These are phyloP conservation scores for Ptyas mucosa DNA, from an alignment of 2,113 vertebrate species.

Conservation along the genomic window DNA sequence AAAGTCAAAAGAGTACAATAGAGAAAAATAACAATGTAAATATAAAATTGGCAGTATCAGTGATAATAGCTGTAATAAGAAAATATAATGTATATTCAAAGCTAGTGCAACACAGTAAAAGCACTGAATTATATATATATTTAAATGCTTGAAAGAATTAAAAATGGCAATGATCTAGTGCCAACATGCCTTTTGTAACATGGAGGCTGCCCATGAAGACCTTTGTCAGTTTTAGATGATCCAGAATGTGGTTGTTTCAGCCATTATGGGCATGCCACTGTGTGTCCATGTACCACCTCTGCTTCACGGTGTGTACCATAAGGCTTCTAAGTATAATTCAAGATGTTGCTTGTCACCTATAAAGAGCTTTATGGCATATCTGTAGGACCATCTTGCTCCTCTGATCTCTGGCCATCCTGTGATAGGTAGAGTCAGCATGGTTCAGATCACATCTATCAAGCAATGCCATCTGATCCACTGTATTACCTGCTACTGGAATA, in stretches of 20 bases:
- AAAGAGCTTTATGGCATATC: not conserved
- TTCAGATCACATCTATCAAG: not conserved
- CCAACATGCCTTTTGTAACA: not conserved
- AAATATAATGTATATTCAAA: not conserved
- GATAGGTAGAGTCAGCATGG: not conserved
- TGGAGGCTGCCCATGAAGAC: not conserved
- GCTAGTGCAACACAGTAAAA: not conserved
- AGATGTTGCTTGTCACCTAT: not conserved
- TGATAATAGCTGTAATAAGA: not conserved
- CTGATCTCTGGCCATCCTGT: not conserved
- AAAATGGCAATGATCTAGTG: not conserved
- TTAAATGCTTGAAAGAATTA: not conserved
- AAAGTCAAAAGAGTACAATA: not conserved
- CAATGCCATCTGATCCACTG: not conserved
- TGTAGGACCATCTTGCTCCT: not conserved
- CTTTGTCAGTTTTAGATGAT: not conserved
- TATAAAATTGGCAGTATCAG: not conserved
- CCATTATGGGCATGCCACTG: not conserved
- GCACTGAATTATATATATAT: not conserved
- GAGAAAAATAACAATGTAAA: not conserved
- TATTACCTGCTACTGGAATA: not conserved
- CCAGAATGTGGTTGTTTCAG: not conserved
- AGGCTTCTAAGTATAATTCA: not conserved
- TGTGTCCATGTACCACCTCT: not conserved
- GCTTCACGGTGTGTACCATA: not conserved